phyloP scores from a whole-genome alignment of 2,888 invertebrate species.

The Dryobota labecula region DNA sequence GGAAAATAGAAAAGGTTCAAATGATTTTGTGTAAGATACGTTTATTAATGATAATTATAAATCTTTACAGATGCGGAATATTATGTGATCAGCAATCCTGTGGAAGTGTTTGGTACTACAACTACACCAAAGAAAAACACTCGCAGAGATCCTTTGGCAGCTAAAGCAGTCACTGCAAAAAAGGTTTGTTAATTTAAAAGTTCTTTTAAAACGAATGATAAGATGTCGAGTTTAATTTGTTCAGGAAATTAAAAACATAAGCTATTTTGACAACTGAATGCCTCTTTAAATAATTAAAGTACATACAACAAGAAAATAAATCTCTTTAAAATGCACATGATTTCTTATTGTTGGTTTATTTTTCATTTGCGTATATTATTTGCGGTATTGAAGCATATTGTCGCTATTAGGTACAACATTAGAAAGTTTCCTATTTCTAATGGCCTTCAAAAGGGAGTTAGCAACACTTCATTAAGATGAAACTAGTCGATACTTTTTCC shows the following conservation, averaged over 20 bases:
- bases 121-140: constrained; percentile 82
- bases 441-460: not conserved
- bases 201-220: not conserved
- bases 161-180: constrained; percentile 92
- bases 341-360: not conserved
- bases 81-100: constrained; percentile 95
- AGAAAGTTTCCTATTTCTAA: not conserved
- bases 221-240: not conserved
- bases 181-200: constrained; percentile 83
- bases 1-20: not conserved
- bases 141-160: constrained; percentile 89
- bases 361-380: constrained; percentile 3
- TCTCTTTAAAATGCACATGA: not conserved
- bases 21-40: not conserved
- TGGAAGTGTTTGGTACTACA: constrained; percentile 93
- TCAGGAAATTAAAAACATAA: not conserved
- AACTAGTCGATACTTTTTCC: too few relatives aligned
- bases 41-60: not conserved
- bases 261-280: not conserved
- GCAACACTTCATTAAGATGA: too few relatives aligned
- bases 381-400: not conserved
- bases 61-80: constrained; percentile 89
- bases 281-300: too few relatives aligned
- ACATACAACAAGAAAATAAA: not conserved
- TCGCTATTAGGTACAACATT: not conserved